Percentiles rank a stretch among this genome's conserved stretches.
Evolutionary conservation across 2,113 vertebrate genomes (phyloP).

Genomic region (rat (Rattus norvegicus)): GRCr8 NC_086027.1:53618001-53618500

Average conservation of each 20-base stretch:
- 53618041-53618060: background rate
- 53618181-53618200: background rate
- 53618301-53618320: background rate
- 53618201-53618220: background rate
- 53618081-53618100: background rate
- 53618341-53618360: background rate
- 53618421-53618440: slow-evolving; percentile 6
- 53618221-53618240: background rate
- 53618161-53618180: background rate
- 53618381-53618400: background rate
- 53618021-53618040: no score
- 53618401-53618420: slow-evolving; percentile 19
- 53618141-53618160: background rate
- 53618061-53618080: background rate
- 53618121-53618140: background rate
- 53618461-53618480: slow-evolving; percentile 90
- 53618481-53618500: slow-evolving; percentile 99
- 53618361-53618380: background rate
- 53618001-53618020: no score
- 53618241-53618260: background rate
- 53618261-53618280: background rate
- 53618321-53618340: background rate
- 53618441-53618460: slow-evolving; percentile 4
- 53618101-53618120: background rate
- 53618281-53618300: background rate